These are phyloP conservation scores for Melieria picta DNA, from an alignment of 2,888 invertebrate genomes.

Conservation along the genomic window DNA sequence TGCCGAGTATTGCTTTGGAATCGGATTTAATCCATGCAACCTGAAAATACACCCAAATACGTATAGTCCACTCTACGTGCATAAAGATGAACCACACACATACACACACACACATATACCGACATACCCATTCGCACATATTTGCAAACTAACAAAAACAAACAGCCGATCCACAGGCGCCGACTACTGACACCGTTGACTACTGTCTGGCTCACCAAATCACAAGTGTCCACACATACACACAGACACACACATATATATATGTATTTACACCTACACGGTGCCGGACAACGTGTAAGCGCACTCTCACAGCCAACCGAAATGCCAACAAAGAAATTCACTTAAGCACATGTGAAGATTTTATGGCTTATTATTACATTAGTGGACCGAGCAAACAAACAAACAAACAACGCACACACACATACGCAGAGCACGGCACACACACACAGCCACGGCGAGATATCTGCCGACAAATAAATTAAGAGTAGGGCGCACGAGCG, in stretches of 20 bases:
- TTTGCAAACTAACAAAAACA: background rate
- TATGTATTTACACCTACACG: conserved; percentile 20
- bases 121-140: conserved; percentile 7
- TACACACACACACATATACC: conserved; percentile 4
- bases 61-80: conserved; percentile 22
- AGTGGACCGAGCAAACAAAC: background rate
- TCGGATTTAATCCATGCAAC: conserved; percentile 94
- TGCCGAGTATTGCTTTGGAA: conserved; percentile 87
- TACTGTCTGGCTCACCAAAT: too few species aligned
- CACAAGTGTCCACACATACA: background rate
- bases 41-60: conserved; percentile 68
- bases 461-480: conserved; percentile 5
- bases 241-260: background rate
- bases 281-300: conserved; percentile 24
- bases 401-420: background rate
- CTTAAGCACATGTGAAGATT: conserved; percentile 39
- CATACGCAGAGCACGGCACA: background rate
- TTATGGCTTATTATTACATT: conserved; percentile 47
- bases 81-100: conserved; percentile 38
- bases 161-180: background rate
- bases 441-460: background rate
- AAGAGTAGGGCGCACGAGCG: background rate
- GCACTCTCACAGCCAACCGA: conserved; percentile 32
- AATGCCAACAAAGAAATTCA: conserved; percentile 36
- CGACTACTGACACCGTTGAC: too few species aligned